Conservation (phyloP, 2,888 invertebrate species). For the Criorhina ranunculi region DNA sequence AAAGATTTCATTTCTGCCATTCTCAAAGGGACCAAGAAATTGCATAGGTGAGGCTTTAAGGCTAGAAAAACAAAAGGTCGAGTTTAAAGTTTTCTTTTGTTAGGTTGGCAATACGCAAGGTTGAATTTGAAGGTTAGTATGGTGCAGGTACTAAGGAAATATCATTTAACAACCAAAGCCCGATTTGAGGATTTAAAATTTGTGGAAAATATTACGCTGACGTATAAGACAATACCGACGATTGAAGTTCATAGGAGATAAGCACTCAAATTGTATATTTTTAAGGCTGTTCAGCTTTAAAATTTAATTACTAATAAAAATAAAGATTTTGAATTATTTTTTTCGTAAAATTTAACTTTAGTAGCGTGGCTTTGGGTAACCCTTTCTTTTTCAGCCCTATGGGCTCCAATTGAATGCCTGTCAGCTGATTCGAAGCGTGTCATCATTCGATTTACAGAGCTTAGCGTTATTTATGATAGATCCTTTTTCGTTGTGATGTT, state of each 20-base stretch:
- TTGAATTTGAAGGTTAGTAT: constrained; percentile 71
- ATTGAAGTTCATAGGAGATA: constrained; percentile 66
- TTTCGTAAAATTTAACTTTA: too few species aligned
- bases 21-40: constrained; percentile 79
- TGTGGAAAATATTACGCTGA: constrained; percentile 46
- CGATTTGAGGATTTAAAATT: constrained; percentile 72
- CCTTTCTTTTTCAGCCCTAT: too few species aligned
- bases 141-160: constrained; percentile 72
- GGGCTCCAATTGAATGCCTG: too few species aligned
- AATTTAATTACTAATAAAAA: too few species aligned
- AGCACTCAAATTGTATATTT: neutral
- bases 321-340: too few species aligned
- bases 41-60: constrained; percentile 78
- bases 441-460: too few species aligned
- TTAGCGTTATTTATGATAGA: too few species aligned
- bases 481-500: too few species aligned
- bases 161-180: constrained; percentile 62
- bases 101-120: constrained; percentile 78
- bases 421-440: too few species aligned
- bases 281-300: too few species aligned
- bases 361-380: too few species aligned
- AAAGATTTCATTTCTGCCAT: constrained; percentile 79
- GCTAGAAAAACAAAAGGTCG: neutral
- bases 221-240: constrained; percentile 58
- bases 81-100: neutral